Conservation (phyloP, 2,888 invertebrate species). For the Hydropsyche betteni region DNA sequence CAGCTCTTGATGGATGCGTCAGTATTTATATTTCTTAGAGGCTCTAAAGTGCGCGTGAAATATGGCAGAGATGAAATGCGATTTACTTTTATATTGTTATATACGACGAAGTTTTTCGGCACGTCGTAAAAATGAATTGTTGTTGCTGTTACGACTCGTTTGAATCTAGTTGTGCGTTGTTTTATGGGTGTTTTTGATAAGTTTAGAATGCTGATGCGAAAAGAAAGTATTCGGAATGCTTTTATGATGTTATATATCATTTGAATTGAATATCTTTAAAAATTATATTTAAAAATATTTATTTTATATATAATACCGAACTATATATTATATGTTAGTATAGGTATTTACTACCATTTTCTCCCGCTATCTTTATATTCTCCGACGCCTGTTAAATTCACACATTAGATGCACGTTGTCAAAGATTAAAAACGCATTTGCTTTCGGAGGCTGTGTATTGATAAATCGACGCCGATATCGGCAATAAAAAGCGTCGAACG, state of each 20-base stretch:
- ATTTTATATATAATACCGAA: too few relatives aligned
- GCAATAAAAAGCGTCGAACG: not conserved
- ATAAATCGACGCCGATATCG: slow-evolving; percentile 30
- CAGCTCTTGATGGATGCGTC: slow-evolving; percentile 2
- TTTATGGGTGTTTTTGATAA: too few relatives aligned
- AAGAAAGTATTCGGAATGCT: too few relatives aligned
- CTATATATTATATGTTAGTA: too few relatives aligned
- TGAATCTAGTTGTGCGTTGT: not conserved
- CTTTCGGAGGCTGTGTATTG: slow-evolving; percentile 32
- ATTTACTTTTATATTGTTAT: slow-evolving; percentile 44
- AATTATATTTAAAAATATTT: too few relatives aligned
- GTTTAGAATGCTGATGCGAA: too few relatives aligned
- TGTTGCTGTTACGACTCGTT: slow-evolving; percentile 32
- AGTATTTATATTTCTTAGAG: slow-evolving; percentile 46
- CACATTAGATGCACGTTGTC: slow-evolving; percentile 51
- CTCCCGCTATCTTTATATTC: slow-evolving; percentile 49
- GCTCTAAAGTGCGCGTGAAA: slow-evolving; percentile 3
- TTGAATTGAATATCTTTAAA: too few relatives aligned
- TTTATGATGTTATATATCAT: too few relatives aligned
- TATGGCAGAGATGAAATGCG: too few relatives aligned
- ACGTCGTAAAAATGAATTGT: slow-evolving; percentile 42
- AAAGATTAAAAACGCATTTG: slow-evolving; percentile 52
- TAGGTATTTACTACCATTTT: too few relatives aligned
- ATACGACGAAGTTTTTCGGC: slow-evolving; percentile 42
- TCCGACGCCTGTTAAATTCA: slow-evolving; percentile 49